phyloP scores from a whole-genome alignment of 2,113 vertebrate genomes.

The Cololabis saira region DNA sequence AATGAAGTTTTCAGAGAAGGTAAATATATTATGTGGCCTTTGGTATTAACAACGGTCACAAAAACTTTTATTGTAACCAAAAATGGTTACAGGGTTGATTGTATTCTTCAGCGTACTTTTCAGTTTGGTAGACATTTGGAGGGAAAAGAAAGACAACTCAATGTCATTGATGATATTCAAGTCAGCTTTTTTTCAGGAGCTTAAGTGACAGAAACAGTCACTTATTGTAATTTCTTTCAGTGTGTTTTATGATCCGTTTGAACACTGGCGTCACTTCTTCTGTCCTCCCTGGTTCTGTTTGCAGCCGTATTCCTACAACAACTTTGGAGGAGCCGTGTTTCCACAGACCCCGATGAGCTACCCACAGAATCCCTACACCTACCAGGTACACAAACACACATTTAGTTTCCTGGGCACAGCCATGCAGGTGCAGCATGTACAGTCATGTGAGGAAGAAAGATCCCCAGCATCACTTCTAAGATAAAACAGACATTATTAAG shows the following conservation, averaged over 20 bases:
- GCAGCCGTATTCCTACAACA: slow-evolving; percentile 87
- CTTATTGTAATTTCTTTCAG: not conserved
- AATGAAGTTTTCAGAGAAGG: no score
- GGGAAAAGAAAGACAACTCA: no score
- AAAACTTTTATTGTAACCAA: no score
- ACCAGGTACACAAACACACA: slow-evolving; percentile 83
- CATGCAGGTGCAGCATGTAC: not conserved
- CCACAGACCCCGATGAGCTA: slow-evolving; percentile 90
- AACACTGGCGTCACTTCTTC: not conserved
- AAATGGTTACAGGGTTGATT: no score
- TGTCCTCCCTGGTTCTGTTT: slow-evolving; percentile 22
- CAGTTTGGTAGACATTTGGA: no score
- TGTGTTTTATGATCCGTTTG: not conserved
- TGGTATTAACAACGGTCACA: no score
- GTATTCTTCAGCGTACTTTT: no score
- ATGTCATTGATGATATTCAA: no score
- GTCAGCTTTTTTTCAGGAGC: not conserved
- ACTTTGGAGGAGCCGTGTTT: slow-evolving; percentile 79
- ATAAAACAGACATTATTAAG: no score
- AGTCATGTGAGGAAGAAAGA: no score
- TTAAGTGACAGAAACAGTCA: not conserved
- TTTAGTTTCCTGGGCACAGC: not conserved
- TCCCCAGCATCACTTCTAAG: no score
- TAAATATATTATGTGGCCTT: no score
- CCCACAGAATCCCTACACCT: slow-evolving; percentile 85